Base-by-base conservation (phyloP, 53 echinoderm and acorn worm genomes). In the Temnopleurus reevesii region DNA sequence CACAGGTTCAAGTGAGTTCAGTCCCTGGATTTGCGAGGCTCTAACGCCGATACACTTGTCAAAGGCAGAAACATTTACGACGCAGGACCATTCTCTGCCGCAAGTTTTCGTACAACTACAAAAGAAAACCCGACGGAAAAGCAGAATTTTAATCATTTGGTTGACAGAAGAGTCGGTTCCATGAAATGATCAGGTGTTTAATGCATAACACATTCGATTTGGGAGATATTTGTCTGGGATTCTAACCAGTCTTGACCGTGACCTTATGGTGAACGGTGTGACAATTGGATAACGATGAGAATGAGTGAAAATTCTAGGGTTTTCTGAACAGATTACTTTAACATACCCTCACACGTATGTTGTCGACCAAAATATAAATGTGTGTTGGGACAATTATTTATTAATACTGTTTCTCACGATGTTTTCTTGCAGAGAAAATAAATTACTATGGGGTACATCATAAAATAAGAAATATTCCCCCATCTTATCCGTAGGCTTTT, bases 41-140 rank as follows among this genome's bases (percentile, higher is more conserved):
- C 71, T 71, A 43, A 71, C 71, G 28, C 71, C 41, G 19, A 71
- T 71, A 41, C 71, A 71, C 41, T 71, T 71, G 71, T 41, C 71
- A 71, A 41, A 71, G 71, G 41, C 21, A 71, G 71, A 71, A 38
- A 71, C 71, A 71, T 71, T 71, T 71, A 71, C 71, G 71, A 71
- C 71, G 19, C n/a, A n/a, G 41, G 71, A 33, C 31, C 71, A 8
- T 43, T 41, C 36, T 41, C 36, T 71, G 41, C 41, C 43, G 41
- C 7, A 13, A 41, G n/a, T n/a, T n/a, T n/a, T n/a, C n/a, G n/a
- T 36, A 41, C 6, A 9, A 41, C 71, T 38, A 71, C 71, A 71
- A 71, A 71, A 41, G 41, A 71, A 71, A 71, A 36, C 49, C 71
- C 71, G 71, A 71, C 71, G 71, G 71, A 38, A 27, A 71, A 71